Base-by-base conservation (phyloP, 1,140 invertebrate genomes). In the Drosophila baimaii region DNA sequence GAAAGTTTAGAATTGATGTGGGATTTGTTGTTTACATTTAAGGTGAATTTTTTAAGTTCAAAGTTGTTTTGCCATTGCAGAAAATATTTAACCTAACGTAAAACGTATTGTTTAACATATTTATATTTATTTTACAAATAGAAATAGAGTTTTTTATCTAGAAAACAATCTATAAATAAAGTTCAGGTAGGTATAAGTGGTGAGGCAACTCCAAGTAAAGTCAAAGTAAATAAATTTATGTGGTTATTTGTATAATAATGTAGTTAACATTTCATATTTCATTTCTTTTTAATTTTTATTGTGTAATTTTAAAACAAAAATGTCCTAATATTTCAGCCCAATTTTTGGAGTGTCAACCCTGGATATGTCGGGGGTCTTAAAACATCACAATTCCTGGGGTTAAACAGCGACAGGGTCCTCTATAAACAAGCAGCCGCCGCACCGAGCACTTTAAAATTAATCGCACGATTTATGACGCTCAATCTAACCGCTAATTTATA, bases 401-500 rank as follows among this genome's bases (percentile, higher is more conserved):
- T 39, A 19, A 39, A 39, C 35, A n/a, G n/a, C 13, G 15, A 6
- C 29, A 10, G 64, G 54, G 52, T 81, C 71, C 75, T 76, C 64
- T 70, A 76, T 79, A 81, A 76, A 81, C 75, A 85, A 76, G 55
- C 56, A 39, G 25, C 61, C 64, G 46, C 77, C 75, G 37, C 79
- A 77, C 41, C 41, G 52, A 49, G 64, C 76, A 84, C 65, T 88
- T 88, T 69, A 69, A 84, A 89, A 75, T 89, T 78, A 88, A 88
- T 89, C 84, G 61, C 77, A 81, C 73, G 65, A 88, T 89, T 89
- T 89, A 88, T 89, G 84, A 84, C 65, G 84, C 84, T 75, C 85
- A 80, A 81, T 84, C 84, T 84, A 88, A 88, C 84, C 84, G 65
- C 85, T 90, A 89, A 88, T 88, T 88, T 84, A 80, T 88, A 74